These are phyloP conservation scores for Drosophila simulans DNA, from an alignment of 1,140 invertebrate species.

Conservation along the genomic window DNA sequence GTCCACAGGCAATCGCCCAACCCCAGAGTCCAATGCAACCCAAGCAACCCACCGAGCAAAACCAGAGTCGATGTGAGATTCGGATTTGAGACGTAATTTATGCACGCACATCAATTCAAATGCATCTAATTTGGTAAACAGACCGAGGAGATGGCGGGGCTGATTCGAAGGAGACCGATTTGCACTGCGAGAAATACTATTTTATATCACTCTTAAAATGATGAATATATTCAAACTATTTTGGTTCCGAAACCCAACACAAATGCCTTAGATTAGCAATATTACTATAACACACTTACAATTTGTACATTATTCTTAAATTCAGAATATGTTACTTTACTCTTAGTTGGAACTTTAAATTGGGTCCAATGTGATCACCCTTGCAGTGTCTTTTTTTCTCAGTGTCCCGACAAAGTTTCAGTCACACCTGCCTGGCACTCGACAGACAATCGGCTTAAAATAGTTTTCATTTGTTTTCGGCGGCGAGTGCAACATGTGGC, in stretches of 20 bases:
- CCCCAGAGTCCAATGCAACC: not conserved
- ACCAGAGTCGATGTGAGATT: constrained; percentile 16
- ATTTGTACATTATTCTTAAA: no score
- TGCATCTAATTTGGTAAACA: constrained; percentile 82
- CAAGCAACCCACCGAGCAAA: constrained; percentile 24
- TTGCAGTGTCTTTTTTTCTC: not conserved
- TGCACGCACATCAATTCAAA: constrained; percentile 81
- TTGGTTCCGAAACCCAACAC: no score
- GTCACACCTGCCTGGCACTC: constrained; percentile 44
- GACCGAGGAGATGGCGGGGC: constrained; percentile 26
- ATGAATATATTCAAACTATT: not conserved
- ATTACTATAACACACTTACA: no score
- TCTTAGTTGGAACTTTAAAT: no score
- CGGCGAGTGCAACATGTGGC: constrained; percentile 71
- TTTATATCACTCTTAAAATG: not conserved
- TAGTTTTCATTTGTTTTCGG: constrained; percentile 78
- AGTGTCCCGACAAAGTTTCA: constrained; percentile 4
- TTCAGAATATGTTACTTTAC: no score
- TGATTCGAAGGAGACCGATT: constrained; percentile 22
- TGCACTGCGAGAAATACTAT: not conserved
- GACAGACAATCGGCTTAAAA: constrained; percentile 68
- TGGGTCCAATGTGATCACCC: no score
- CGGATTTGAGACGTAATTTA: constrained; percentile 67
- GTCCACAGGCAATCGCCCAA: constrained; percentile 37
- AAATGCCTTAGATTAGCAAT: no score